phyloP scores from a whole-genome alignment of 2,113 vertebrate genomes.

The Heloderma charlesbogerti region DNA sequence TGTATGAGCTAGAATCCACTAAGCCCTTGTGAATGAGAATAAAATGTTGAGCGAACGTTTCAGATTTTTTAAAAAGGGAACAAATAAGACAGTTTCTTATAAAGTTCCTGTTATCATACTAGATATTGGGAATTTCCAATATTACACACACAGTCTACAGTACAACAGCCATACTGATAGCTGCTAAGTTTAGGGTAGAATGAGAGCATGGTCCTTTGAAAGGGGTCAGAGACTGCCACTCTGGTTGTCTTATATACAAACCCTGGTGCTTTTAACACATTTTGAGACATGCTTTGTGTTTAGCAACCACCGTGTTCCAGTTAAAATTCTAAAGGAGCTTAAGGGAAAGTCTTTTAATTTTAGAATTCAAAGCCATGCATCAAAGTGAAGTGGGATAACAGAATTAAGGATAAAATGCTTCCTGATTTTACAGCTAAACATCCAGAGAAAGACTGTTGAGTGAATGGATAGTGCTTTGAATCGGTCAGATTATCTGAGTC shows the following conservation, averaged over 20 bases:
- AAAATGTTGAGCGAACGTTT: slow-evolving; percentile 72
- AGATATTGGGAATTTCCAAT: slow-evolving; percentile 73
- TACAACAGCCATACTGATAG: slow-evolving; percentile 54
- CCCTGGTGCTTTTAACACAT: slow-evolving; percentile 61
- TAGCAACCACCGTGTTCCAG: slow-evolving; percentile 64
- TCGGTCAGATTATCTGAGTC: neutral
- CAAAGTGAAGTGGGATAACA: slow-evolving; percentile 52
- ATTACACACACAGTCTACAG: slow-evolving; percentile 28
- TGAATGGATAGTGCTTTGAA: neutral
- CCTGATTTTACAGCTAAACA: slow-evolving; percentile 63
- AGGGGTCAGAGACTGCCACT: slow-evolving; percentile 73
- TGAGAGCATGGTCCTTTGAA: slow-evolving; percentile 44
- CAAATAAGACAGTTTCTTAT: slow-evolving; percentile 70
- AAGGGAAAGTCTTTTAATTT: slow-evolving; percentile 58
- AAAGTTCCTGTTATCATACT: slow-evolving; percentile 68
- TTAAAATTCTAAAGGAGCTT: slow-evolving; percentile 62
- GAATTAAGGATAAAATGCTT: slow-evolving; percentile 47
- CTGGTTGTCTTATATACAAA: slow-evolving; percentile 58
- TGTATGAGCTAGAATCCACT: slow-evolving; percentile 28
- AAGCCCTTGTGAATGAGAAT: slow-evolving; percentile 75
- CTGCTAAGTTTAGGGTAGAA: slow-evolving; percentile 52
- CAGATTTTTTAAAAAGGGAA: slow-evolving; percentile 54
- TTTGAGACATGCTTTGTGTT: slow-evolving; percentile 66
- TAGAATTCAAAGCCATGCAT: slow-evolving; percentile 64
- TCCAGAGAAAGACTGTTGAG: slow-evolving; percentile 63